Conservation (phyloP, 2,113 vertebrate species). For the Etheostoma cragini region DNA sequence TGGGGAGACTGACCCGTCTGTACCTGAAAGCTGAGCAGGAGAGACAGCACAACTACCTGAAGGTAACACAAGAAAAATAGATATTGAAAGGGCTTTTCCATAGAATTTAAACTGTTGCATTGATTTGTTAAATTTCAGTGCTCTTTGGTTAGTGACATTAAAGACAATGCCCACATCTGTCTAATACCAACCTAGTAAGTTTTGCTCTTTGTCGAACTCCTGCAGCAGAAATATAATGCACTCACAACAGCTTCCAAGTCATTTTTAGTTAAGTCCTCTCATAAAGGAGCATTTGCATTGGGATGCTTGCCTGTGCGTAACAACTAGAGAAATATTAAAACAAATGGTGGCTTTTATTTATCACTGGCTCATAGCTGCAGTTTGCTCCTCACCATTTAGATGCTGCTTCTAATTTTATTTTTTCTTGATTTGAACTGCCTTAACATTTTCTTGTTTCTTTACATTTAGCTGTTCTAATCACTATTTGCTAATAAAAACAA, state of each 20-base stretch:
- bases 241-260: rapidly evolving
- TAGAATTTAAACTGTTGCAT: too few relatives aligned
- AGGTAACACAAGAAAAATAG: conserved; percentile 82
- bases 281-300: conserved; percentile 74
- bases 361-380: conserved; percentile 60
- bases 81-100: not conserved
- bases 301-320: conserved; percentile 73
- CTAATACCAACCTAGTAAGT: not conserved
- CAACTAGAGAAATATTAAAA: conserved; percentile 71
- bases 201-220: not conserved
- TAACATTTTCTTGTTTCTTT: too few relatives aligned
- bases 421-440: not conserved
- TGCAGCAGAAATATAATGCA: not conserved
- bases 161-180: not conserved
- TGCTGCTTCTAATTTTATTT: not conserved
- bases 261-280: conserved; percentile 36
- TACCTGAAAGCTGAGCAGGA: conserved; percentile 99
- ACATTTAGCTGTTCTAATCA: not conserved
- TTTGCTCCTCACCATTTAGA: conserved; percentile 44
- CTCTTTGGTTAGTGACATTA: not conserved
- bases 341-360: conserved; percentile 50
- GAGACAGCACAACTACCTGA: conserved; percentile 98
- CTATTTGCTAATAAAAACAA: not conserved
- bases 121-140: not conserved
- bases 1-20: conserved; percentile 95